Evolutionary conservation across 2,797 vertebrate species (phyloP).

Genomic region (Oreortyx pictus): DNA sequence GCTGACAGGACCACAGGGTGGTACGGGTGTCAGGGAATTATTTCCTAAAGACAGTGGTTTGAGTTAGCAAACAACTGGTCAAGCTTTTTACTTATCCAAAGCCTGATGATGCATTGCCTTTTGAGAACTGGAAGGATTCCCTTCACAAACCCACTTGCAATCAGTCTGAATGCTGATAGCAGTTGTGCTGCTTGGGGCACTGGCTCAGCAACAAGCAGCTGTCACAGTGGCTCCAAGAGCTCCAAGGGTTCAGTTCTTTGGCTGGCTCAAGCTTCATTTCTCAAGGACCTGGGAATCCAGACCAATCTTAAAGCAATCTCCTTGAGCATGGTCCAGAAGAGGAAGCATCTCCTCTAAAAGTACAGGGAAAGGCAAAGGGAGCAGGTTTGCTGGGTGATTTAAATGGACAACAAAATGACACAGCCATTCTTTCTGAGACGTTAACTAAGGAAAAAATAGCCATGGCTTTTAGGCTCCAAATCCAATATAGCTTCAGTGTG

Average conservation of each 20-base stretch:
- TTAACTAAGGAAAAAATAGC: neutral
- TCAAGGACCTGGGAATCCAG: neutral
- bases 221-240: constrained; percentile 17
- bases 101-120: neutral
- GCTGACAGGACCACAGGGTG: neutral
- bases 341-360: neutral
- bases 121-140: neutral
- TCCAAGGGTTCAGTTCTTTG: constrained; percentile 1
- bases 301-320: neutral
- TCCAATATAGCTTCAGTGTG: neutral
- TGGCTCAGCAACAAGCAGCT: constrained; percentile 30
- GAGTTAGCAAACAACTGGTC: constrained; percentile 27
- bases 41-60: neutral
- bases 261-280: constrained; percentile 2
- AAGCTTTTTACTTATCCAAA: neutral
- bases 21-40: neutral
- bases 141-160: neutral
- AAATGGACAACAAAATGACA: constrained; percentile 9
- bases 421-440: neutral
- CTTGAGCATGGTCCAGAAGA: neutral
- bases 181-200: constrained; percentile 31
- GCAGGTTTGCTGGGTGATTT: neutral
- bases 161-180: constrained; percentile 1
- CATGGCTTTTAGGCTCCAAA: neutral
- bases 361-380: neutral